These are phyloP conservation scores for Euthynnus affinis DNA, from an alignment of 2,797 vertebrate species.

Conservation along the genomic window DNA sequence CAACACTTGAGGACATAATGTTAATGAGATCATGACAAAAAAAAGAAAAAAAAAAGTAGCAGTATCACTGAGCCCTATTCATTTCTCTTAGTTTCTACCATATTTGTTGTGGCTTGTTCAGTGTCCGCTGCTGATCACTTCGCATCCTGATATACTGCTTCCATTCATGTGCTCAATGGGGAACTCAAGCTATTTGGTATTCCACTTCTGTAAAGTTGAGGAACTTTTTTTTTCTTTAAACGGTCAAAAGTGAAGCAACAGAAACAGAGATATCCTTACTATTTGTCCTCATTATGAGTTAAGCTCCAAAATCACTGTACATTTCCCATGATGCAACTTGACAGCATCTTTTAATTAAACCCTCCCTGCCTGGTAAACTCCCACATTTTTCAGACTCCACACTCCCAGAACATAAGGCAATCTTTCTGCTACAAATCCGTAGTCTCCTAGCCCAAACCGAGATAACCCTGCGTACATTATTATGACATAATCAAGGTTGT, in stretches of 20 bases:
- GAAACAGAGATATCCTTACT: not conserved
- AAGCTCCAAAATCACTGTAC: not conserved
- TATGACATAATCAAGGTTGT: not conserved
- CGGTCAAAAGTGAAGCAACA: not conserved
- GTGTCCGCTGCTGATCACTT: conserved; percentile 1
- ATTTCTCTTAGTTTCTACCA: not conserved
- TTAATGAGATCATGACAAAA: not conserved
- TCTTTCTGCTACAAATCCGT: not conserved
- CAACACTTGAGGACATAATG: not conserved
- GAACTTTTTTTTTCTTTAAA: not conserved
- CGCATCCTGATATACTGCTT: not conserved
- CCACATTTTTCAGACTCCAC: not conserved
- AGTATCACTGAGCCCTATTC: not conserved
- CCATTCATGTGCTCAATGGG: not conserved
- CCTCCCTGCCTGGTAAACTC: not conserved
- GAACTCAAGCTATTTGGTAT: not conserved
- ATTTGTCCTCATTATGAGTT: not conserved
- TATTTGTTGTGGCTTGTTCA: conserved; percentile 18
- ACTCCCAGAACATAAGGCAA: not conserved
- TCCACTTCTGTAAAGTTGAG: not conserved
- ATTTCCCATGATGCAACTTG: conserved; percentile 8
- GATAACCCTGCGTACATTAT: not conserved
- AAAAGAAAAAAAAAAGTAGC: no score
- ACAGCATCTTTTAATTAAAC: not conserved
- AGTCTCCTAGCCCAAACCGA: not conserved